phyloP scores from a whole-genome alignment of 2,888 invertebrate genomes.

The Timema podura region DNA sequence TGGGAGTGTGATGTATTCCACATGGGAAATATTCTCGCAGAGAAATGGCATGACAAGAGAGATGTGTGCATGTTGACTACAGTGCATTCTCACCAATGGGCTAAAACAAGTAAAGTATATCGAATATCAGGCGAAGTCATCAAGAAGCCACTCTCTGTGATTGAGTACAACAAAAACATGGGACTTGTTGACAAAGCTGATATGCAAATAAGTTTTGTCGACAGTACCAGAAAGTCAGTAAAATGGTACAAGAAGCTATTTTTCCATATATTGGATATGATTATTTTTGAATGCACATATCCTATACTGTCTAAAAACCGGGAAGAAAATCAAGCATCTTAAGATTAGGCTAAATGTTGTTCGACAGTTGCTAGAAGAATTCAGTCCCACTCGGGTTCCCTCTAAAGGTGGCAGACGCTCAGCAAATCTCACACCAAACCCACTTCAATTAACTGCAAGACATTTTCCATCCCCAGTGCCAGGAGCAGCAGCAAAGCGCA shows the following conservation, averaged over 20 bases:
- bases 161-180: slow-evolving; percentile 6
- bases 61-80: too few species aligned
- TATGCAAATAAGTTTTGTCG: slow-evolving; percentile 10
- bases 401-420: too few species aligned
- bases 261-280: slow-evolving; percentile 5
- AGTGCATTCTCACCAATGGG: background rate
- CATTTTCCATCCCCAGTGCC: too few species aligned
- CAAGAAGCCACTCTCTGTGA: background rate
- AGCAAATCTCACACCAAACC: too few species aligned
- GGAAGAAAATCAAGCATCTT: background rate
- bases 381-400: too few species aligned
- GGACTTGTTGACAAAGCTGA: slow-evolving; percentile 2
- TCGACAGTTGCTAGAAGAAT: background rate
- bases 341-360: background rate
- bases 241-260: slow-evolving; percentile 10
- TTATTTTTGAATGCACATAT: background rate
- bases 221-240: slow-evolving; percentile 5
- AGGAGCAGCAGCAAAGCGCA: too few species aligned
- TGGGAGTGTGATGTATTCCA: background rate
- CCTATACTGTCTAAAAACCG: background rate
- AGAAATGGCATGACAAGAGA: slow-evolving; percentile 1
- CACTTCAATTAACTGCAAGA: too few species aligned
- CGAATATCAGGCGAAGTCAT: background rate
- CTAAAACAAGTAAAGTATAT: background rate
- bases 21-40: background rate